Evolutionary conservation across 2,797 vertebrate genomes (phyloP), one percentile per base, ranked within the genome.

Genomic region (Acanthurus leucopareius): DNA sequence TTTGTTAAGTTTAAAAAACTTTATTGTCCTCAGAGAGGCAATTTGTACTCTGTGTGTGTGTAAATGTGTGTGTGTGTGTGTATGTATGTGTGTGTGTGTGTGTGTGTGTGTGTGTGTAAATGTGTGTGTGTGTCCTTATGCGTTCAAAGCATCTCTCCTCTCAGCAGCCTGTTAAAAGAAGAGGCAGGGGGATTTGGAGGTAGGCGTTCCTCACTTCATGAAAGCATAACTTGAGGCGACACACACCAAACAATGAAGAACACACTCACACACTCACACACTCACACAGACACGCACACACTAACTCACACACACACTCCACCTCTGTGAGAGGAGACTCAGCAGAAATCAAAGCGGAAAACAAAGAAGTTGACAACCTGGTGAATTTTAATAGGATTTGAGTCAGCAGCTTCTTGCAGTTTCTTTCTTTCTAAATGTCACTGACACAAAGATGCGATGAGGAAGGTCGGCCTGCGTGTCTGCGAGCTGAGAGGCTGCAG

Each of bases 221-320:
- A 88, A 88, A 84, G 69, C 56, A 40, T 57, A 63, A 84, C 86
- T 83, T 19, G 68, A 86, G 81, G 86, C 69, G 49, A 83, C 83
- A 70, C 52, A 17, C 72, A 25, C 20, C 68, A 78, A 79, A 82
- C 83, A 83, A 59, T 64, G 77, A 78, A 38, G 69, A 20, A 42
- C 11, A 5, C 68, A n/a, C n/a, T n/a, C n/a, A n/a, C n/a, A n/a
- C n/a, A n/a, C n/a, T n/a, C n/a, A n/a, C n/a, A n/a, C n/a, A n/a
- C n/a, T n/a, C n/a, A n/a, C n/a, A n/a, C n/a, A n/a, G n/a, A n/a
- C n/a, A n/a, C n/a, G n/a, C n/a, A n/a, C n/a, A n/a, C n/a, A n/a
- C n/a, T n/a, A n/a, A n/a, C n/a, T n/a, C n/a, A n/a, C n/a, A n/a
- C n/a, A n/a, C n/a, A n/a, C n/a, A n/a, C 22, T 32, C 71, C 73